These are phyloP conservation scores for Alfaro cultratus DNA, from an alignment of 2,797 vertebrate genomes.

Conservation along the genomic window DNA sequence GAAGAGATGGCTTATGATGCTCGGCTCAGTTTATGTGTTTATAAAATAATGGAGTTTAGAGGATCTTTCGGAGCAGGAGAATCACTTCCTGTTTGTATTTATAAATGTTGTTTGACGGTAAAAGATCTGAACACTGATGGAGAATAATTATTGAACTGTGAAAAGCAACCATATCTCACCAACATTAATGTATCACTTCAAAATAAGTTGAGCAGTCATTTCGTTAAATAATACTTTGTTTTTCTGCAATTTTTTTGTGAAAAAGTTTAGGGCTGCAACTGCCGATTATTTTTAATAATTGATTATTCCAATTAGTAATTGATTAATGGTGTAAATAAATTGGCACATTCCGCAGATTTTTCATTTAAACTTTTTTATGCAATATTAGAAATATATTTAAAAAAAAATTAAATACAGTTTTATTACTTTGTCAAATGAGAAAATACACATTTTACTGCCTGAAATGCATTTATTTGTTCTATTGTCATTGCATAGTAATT, in stretches of 20 bases:
- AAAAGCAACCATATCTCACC: neutral
- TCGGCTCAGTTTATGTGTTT: conserved; percentile 9
- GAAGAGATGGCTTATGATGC: neutral
- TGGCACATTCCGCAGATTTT: no score
- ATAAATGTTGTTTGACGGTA: conserved; percentile 13
- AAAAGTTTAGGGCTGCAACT: no score
- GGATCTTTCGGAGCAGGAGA: neutral
- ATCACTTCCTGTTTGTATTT: conserved; percentile 20
- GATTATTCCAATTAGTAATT: no score
- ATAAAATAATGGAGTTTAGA: conserved; percentile 15
- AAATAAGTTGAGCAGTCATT: neutral
- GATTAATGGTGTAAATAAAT: no score
- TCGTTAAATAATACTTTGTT: neutral
- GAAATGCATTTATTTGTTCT: neutral
- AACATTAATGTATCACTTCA: neutral
- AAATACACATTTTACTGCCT: no score
- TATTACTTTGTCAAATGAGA: no score
- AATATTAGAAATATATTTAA: no score
- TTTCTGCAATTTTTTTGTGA: neutral
- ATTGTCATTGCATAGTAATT: neutral
- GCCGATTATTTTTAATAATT: no score
- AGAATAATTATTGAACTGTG: neutral
- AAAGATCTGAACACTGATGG: conserved; percentile 6
- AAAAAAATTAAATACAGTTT: no score
- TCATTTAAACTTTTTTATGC: no score